Conservation (phyloP, 2,113 vertebrate genomes). For the Rhinichthys klamathensis region DNA sequence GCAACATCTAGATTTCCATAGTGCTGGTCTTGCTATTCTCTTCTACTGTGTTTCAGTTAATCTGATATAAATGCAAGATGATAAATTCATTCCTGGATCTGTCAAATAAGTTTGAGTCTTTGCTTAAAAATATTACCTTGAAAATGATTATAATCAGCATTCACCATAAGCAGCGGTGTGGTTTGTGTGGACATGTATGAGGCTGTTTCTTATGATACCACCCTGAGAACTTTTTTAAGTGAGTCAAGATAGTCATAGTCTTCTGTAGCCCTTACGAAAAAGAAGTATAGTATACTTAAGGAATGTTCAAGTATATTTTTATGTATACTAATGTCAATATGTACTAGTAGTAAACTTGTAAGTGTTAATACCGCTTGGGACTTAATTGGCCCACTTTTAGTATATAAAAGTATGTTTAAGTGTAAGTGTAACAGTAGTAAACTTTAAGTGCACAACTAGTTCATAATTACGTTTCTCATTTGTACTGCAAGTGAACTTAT, state of each 20-base stretch:
- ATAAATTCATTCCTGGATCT: not conserved
- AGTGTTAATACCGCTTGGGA: too few species aligned
- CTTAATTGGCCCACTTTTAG: too few species aligned
- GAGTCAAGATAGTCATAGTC: not conserved
- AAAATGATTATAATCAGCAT: not conserved
- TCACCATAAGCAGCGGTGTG: not conserved
- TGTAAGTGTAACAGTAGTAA: too few species aligned
- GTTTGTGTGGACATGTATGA: not conserved
- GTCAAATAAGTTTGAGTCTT: not conserved
- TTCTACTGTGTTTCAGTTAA: not conserved
- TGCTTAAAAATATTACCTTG: not conserved
- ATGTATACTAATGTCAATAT: too few species aligned
- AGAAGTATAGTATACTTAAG: too few species aligned
- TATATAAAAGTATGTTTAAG: too few species aligned
- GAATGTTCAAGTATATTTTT: too few species aligned
- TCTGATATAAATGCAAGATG: not conserved
- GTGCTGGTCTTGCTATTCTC: not conserved
- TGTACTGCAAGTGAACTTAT: too few species aligned
- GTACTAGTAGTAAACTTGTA: too few species aligned
- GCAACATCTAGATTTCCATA: constrained; percentile 56
- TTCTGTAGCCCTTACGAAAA: too few species aligned
- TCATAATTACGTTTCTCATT: too few species aligned
- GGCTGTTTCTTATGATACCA: not conserved
- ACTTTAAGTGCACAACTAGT: too few species aligned
- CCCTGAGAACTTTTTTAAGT: not conserved